These are phyloP conservation scores for Pararge aegeria DNA, from an alignment of 1,140 invertebrate genomes.

Conservation along the genomic window DNA sequence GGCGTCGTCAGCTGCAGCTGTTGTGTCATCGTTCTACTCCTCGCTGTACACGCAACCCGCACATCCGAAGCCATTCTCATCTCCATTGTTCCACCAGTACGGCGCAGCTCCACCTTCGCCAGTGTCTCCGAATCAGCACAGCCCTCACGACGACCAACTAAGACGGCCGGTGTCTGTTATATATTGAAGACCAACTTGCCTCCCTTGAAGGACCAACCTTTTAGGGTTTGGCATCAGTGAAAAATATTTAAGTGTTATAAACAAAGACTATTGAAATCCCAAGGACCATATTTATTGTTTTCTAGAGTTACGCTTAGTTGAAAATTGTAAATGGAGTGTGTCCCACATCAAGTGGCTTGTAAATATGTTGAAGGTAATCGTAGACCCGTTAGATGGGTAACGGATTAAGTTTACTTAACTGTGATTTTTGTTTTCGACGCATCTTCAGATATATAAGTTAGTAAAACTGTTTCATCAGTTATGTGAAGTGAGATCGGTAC, in stretches of 20 bases:
- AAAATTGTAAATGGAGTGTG: slow-evolving; percentile 56
- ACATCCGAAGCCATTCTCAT: slow-evolving; percentile 66
- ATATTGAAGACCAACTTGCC: slow-evolving; percentile 74
- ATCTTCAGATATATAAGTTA: slow-evolving; percentile 58
- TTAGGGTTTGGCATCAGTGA: slow-evolving; percentile 50
- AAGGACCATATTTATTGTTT: slow-evolving; percentile 63
- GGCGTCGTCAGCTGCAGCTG: slow-evolving; percentile 68
- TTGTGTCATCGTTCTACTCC: slow-evolving; percentile 72
- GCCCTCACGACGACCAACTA: slow-evolving; percentile 72
- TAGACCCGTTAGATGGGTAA: slow-evolving; percentile 45
- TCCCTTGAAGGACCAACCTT: slow-evolving; percentile 56
- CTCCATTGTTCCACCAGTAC: slow-evolving; percentile 68
- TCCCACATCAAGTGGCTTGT: slow-evolving; percentile 67
- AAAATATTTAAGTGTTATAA: slow-evolving; percentile 39
- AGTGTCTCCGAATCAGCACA: slow-evolving; percentile 66
- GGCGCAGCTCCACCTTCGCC: slow-evolving; percentile 57
- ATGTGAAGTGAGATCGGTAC: slow-evolving; percentile 75
- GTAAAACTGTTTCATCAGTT: slow-evolving; percentile 53
- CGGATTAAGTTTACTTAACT: slow-evolving; percentile 57
- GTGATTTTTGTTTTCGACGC: slow-evolving; percentile 73
- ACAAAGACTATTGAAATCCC: slow-evolving; percentile 41
- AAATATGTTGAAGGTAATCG: slow-evolving; percentile 53
- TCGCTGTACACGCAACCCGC: slow-evolving; percentile 70
- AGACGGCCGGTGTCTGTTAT: slow-evolving; percentile 73
- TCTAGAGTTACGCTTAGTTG: slow-evolving; percentile 54